Conservation (phyloP, 2,797 vertebrate genomes). For the Danio tinwini region DNA sequence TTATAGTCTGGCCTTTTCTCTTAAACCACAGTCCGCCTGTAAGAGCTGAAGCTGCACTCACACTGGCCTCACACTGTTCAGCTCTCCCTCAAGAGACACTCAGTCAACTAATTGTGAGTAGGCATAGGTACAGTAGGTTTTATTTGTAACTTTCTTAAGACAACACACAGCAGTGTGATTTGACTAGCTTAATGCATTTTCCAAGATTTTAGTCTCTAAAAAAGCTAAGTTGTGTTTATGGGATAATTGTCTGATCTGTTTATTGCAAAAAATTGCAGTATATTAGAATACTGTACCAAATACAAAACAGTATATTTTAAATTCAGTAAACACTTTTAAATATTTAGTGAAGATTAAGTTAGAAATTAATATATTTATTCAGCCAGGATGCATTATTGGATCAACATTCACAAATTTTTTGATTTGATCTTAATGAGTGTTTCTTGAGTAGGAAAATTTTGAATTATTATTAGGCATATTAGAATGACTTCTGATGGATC, state of each 20-base stretch:
- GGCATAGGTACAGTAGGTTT: background rate
- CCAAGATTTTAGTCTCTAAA: background rate
- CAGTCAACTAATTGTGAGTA: conserved; percentile 8
- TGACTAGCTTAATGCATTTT: background rate
- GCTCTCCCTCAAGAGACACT: background rate
- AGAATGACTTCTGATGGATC: background rate
- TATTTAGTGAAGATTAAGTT: too few relatives aligned
- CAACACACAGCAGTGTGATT: background rate
- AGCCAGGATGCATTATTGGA: too few relatives aligned
- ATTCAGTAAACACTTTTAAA: too few relatives aligned
- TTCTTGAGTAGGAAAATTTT: background rate
- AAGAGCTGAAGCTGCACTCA: conserved; percentile 40
- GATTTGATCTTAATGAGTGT: too few relatives aligned
- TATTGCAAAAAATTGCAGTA: background rate
- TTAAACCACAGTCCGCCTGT: conserved; percentile 14
- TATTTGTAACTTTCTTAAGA: background rate
- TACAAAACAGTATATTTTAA: too few relatives aligned
- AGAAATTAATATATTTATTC: too few relatives aligned
- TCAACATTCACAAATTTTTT: too few relatives aligned
- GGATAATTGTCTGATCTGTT: background rate
- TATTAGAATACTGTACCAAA: too few relatives aligned
- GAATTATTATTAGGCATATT: background rate
- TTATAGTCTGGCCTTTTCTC: conserved; percentile 15
- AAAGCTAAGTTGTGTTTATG: background rate
- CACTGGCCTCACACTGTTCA: background rate